Evolutionary conservation across 1,140 invertebrate genomes (phyloP).

Genomic region (Hycleus cichorii): DNA sequence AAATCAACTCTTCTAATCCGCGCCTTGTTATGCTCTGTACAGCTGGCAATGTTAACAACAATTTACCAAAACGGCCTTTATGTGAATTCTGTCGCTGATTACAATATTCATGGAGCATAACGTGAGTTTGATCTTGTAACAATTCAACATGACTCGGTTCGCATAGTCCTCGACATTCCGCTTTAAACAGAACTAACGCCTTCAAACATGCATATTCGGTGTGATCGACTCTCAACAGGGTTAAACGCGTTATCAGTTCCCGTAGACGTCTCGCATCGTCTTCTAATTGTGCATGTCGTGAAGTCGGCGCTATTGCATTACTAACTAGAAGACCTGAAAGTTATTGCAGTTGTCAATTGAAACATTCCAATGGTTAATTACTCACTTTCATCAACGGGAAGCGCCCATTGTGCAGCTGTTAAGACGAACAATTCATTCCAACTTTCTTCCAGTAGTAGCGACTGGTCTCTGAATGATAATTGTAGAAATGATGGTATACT

Average conservation of each 20-base stretch:
- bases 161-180: constrained; percentile 61
- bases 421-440: constrained; percentile 83
- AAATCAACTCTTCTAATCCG: constrained; percentile 58
- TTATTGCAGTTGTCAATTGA: neutral
- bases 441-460: constrained; percentile 62
- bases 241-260: constrained; percentile 56
- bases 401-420: constrained; percentile 70
- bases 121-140: constrained; percentile 70
- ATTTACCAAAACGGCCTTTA: constrained; percentile 52
- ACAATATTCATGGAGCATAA: constrained; percentile 63
- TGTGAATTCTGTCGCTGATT: constrained; percentile 40
- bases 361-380: neutral
- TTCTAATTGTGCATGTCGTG: constrained; percentile 38
- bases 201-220: constrained; percentile 81
- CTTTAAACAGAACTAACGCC: constrained; percentile 71
- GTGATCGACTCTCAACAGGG: constrained; percentile 61
- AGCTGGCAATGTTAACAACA: constrained; percentile 60
- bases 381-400: constrained; percentile 64
- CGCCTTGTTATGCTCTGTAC: constrained; percentile 48
- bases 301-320: constrained; percentile 37
- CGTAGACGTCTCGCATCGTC: constrained; percentile 44
- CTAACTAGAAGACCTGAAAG: constrained; percentile 34
- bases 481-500: constrained; percentile 68
- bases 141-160: constrained; percentile 57
- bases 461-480: constrained; percentile 63